Evolutionary conservation across 2,888 invertebrate genomes (phyloP).

Genomic region (Lordiphosa andalusiaca): DNA sequence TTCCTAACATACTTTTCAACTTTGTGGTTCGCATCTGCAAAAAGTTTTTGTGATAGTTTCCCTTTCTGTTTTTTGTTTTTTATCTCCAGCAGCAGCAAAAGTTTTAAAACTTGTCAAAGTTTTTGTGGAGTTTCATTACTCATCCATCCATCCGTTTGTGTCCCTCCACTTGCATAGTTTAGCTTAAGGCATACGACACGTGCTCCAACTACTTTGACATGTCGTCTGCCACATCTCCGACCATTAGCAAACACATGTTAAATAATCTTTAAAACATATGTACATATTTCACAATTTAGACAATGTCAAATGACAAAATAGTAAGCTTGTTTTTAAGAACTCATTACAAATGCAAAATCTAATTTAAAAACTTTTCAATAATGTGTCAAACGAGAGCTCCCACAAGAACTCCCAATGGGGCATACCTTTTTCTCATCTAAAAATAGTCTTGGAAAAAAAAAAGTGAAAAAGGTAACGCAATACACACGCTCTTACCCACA

Average conservation of each 20-base stretch:
- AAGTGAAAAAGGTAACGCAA: conserved; percentile 30
- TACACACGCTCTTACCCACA: conserved; percentile 9
- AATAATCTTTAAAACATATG: conserved; percentile 24
- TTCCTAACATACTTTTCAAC: conserved; percentile 38
- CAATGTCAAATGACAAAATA: too few relatives aligned
- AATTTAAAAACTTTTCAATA: conserved; percentile 42
- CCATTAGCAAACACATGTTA: conserved; percentile 37
- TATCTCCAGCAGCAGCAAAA: conserved; percentile 18
- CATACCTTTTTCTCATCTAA: conserved; percentile 27
- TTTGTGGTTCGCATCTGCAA: conserved; percentile 19
- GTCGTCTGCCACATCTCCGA: not conserved
- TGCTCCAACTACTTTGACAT: conserved; percentile 12
- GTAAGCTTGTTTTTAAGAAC: not conserved
- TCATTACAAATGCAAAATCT: conserved; percentile 38
- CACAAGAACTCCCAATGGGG: conserved; percentile 20
- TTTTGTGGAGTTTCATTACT: conserved; percentile 45
- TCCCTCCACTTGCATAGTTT: conserved; percentile 23
- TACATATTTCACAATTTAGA: conserved; percentile 13
- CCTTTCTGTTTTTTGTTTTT: conserved; percentile 9
- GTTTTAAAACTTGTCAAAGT: conserved; percentile 39
- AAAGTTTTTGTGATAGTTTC: conserved; percentile 10
- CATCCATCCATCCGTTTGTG: conserved; percentile 16
- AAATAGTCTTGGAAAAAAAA: conserved; percentile 38
- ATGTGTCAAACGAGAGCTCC: conserved; percentile 12
- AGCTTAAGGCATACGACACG: conserved; percentile 32